Evolutionary conservation across 2,797 vertebrate species (phyloP).

Genomic region (Micrastur ruficollis): DNA sequence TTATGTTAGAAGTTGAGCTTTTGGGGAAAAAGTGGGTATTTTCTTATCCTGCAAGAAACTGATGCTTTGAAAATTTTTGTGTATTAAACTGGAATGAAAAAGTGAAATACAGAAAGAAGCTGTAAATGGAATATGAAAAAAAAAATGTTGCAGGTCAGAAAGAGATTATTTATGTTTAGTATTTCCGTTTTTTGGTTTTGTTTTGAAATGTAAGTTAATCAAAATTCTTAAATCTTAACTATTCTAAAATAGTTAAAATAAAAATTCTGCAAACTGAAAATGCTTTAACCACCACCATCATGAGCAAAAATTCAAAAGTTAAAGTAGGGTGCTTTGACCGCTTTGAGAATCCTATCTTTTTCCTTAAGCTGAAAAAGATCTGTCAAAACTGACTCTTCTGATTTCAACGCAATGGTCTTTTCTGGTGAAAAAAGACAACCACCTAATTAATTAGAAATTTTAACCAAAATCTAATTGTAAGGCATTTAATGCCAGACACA

Average conservation of each 20-base stretch:
- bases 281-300: background rate
- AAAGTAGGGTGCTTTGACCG: background rate
- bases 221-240: background rate
- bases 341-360: background rate
- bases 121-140: background rate
- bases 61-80: background rate
- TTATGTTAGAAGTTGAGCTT: background rate
- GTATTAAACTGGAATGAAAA: background rate
- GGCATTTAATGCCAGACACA: background rate
- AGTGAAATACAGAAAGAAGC: background rate
- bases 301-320: background rate
- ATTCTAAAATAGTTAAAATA: no score
- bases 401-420: background rate
- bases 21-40: background rate
- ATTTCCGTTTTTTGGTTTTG: background rate
- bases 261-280: background rate
- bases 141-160: background rate
- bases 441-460: background rate
- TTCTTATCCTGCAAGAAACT: background rate
- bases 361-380: background rate
- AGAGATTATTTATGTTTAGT: background rate
- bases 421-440: background rate
- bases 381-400: background rate
- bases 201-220: background rate
- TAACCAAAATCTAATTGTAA: background rate